These are phyloP conservation scores for Drosophila novamexicana DNA, from an alignment of 1,140 invertebrate genomes.

Conservation along the genomic window DNA sequence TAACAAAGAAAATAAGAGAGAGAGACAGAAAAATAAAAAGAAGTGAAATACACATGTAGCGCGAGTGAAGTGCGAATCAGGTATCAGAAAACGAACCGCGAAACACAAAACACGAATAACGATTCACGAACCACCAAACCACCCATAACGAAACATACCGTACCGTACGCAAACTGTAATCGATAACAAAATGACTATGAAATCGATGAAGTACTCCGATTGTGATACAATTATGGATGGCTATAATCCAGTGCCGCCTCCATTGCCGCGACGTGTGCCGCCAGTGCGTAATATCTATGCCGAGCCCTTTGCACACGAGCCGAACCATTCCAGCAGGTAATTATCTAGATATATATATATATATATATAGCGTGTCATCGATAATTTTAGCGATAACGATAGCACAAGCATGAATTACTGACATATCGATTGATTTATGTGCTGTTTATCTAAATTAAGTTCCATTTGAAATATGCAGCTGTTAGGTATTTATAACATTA, in stretches of 20 bases:
- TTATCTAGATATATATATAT: slow-evolving; percentile 24
- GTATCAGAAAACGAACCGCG: slow-evolving; percentile 1
- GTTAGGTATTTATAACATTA: too few species aligned
- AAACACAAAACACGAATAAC: not conserved
- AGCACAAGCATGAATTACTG: not conserved
- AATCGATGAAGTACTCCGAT: slow-evolving; percentile 85
- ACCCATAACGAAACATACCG: too few species aligned
- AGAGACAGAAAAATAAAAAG: not conserved
- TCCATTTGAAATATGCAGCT: too few species aligned
- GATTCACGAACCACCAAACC: slow-evolving; percentile 3
- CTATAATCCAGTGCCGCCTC: slow-evolving; percentile 86
- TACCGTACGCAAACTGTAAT: slow-evolving; percentile 1
- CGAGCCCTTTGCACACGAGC: slow-evolving; percentile 86
- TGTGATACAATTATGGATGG: slow-evolving; percentile 86
- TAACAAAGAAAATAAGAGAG: slow-evolving; percentile 24
- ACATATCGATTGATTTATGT: too few species aligned
- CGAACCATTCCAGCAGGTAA: slow-evolving; percentile 84
- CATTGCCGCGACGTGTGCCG: slow-evolving; percentile 85
- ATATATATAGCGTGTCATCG: not conserved
- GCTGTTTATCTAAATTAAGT: too few species aligned
- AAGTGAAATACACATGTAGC: slow-evolving; percentile 7
- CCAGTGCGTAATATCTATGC: slow-evolving; percentile 86
- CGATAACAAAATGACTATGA: slow-evolving; percentile 83
- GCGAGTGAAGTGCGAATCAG: slow-evolving; percentile 18
- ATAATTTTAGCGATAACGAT: not conserved